Conservation (phyloP, 30 jellyfish, hydroid and myxozoan genomes). For the Sanderia malayensis region DNA sequence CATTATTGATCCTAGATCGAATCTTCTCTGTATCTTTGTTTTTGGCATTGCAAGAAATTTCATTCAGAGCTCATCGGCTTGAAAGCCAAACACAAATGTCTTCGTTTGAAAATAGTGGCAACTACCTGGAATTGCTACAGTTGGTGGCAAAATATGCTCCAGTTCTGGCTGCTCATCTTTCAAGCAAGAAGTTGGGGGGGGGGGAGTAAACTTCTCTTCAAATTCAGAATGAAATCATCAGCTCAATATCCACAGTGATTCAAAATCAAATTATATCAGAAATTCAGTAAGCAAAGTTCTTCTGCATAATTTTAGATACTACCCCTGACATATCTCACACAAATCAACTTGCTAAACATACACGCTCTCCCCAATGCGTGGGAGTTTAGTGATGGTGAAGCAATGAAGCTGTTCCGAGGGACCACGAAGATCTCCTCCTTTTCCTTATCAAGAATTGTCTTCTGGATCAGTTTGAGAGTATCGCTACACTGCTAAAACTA, state of each 20-base stretch:
- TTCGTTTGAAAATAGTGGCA: conserved; percentile 33
- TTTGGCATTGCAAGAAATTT: conserved; percentile 3
- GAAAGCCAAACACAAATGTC: background rate
- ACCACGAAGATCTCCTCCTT: background rate
- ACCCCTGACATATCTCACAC: background rate
- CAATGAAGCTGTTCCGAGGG: conserved; percentile 8
- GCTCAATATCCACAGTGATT: background rate
- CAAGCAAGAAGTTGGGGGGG: background rate
- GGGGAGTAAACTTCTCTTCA: conserved; percentile 5
- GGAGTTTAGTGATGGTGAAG: conserved; percentile 4
- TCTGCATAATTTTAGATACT: background rate
- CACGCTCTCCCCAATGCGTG: background rate
- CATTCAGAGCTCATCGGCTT: conserved; percentile 1
- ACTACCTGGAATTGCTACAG: conserved; percentile 44
- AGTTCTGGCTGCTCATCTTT: background rate
- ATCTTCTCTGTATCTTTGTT: background rate
- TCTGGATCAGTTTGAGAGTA: background rate
- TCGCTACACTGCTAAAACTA: background rate
- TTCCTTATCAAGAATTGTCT: background rate
- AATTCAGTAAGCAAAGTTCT: background rate
- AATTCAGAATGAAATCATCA: conserved; percentile 5
- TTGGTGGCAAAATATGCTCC: background rate
- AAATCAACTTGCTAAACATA: background rate
- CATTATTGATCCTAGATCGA: conserved; percentile 12
- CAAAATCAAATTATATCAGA: background rate